Conservation (phyloP, 2,888 invertebrate genomes). For the Drosophila monieri region DNA sequence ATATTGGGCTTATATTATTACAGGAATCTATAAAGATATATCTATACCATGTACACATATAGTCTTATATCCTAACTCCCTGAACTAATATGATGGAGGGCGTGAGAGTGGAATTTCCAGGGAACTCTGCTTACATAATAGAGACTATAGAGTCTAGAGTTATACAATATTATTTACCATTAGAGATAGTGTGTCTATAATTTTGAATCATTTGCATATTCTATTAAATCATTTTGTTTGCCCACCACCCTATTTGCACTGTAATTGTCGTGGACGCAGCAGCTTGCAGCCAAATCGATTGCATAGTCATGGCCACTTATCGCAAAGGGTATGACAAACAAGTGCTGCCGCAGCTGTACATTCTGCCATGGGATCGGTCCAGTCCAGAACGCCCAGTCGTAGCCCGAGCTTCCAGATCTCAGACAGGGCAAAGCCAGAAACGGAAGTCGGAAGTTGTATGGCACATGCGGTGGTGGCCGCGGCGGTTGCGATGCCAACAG, state of each 20-base stretch:
- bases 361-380: conserved; percentile 2
- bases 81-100: too few relatives aligned
- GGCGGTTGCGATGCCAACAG: conserved; percentile 24
- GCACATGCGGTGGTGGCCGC: conserved; percentile 67
- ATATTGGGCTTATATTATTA: too few relatives aligned
- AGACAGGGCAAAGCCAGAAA: conserved; percentile 49
- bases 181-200: not conserved
- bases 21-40: too few relatives aligned
- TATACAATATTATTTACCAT: not conserved
- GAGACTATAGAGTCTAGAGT: not conserved
- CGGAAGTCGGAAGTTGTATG: conserved; percentile 78
- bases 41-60: too few relatives aligned
- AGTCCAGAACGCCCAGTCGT: not conserved
- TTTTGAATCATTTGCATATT: conserved; percentile 6
- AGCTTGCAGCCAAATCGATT: conserved; percentile 24
- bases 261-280: conserved; percentile 6
- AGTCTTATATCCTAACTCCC: too few relatives aligned
- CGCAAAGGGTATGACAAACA: conserved; percentile 29
- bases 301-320: conserved; percentile 31
- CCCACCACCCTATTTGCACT: conserved; percentile 21
- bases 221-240: not conserved
- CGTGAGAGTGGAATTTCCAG: not conserved
- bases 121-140: not conserved
- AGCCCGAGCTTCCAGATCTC: conserved; percentile 18
- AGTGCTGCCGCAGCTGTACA: conserved; percentile 13